phyloP scores from a whole-genome alignment of 2,888 invertebrate species.

The Apotomis capreana region DNA sequence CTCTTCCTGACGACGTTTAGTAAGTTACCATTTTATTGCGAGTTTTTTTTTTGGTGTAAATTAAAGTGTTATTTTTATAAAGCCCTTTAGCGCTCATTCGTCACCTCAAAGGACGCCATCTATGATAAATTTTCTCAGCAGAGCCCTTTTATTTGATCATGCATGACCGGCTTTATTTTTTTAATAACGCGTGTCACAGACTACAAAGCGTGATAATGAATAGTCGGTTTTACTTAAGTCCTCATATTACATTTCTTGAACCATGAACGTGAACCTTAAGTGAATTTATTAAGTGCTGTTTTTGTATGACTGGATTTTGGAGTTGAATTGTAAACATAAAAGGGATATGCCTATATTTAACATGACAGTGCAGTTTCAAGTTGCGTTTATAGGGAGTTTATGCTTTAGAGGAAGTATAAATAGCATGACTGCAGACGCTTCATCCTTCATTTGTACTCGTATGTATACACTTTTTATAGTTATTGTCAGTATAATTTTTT shows the following conservation, averaged over 20 bases:
- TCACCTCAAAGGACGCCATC: too few species aligned
- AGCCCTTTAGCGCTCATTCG: too few species aligned
- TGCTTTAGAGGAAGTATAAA: background rate
- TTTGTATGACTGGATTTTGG: background rate
- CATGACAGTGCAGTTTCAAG: background rate
- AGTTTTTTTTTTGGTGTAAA: too few species aligned
- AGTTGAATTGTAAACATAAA: background rate
- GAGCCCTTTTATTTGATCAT: background rate
- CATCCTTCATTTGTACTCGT: too few species aligned
- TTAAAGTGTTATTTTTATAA: too few species aligned
- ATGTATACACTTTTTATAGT: too few species aligned
- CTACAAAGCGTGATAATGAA: background rate
- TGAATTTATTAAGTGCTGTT: background rate
- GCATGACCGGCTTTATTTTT: background rate
- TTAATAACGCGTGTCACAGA: background rate
- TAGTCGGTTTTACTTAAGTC: conserved; percentile 9
- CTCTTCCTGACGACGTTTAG: too few species aligned
- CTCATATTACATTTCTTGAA: background rate
- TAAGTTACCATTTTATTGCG: too few species aligned
- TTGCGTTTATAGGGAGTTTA: background rate
- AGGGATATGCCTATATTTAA: background rate
- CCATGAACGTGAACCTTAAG: background rate
- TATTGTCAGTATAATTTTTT: too few species aligned
- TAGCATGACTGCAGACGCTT: too few species aligned
- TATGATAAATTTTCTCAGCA: too few species aligned